A percentile compares a stretch with the other conserved stretches of the same genome.
Evolutionary conservation across 2,113 vertebrate species (phyloP).

Genomic region (Lonchura striata): DNA sequence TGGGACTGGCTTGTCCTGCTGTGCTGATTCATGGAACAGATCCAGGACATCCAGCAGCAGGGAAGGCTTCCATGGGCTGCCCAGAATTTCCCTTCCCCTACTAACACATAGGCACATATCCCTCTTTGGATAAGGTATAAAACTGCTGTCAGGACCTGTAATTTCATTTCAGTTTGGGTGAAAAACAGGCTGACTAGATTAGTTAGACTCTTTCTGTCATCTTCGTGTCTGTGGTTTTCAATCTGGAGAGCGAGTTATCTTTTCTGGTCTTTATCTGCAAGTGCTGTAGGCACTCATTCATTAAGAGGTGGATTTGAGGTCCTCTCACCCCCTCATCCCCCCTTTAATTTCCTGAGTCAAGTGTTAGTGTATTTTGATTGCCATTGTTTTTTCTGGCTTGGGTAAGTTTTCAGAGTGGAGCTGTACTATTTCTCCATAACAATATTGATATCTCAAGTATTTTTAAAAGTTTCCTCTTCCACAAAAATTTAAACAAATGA

Average conservation of each 20-base stretch:
- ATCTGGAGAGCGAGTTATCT: not conserved
- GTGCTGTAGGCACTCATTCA: not conserved
- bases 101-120: not conserved
- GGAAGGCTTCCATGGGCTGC: not conserved
- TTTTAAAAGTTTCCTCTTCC: not conserved
- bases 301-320: not conserved
- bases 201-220: not conserved
- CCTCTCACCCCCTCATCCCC: no score
- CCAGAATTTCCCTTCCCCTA: not conserved
- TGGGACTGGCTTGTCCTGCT: not conserved
- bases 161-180: not conserved
- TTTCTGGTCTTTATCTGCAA: not conserved
- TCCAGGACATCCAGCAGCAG: not conserved
- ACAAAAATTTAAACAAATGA: not conserved
- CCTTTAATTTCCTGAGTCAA: not conserved
- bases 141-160: not conserved
- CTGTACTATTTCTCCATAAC: not conserved
- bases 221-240: not conserved
- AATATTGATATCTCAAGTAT: not conserved
- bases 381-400: not conserved
- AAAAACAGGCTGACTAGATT: not conserved
- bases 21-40: not conserved
- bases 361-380: not conserved
- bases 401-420: not conserved
- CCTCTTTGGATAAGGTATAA: not conserved